Percentiles rank a stretch among this genome's conserved stretches.
Conservation (phyloP, 2,797 vertebrate genomes). For the Poecile montanus region DNA sequence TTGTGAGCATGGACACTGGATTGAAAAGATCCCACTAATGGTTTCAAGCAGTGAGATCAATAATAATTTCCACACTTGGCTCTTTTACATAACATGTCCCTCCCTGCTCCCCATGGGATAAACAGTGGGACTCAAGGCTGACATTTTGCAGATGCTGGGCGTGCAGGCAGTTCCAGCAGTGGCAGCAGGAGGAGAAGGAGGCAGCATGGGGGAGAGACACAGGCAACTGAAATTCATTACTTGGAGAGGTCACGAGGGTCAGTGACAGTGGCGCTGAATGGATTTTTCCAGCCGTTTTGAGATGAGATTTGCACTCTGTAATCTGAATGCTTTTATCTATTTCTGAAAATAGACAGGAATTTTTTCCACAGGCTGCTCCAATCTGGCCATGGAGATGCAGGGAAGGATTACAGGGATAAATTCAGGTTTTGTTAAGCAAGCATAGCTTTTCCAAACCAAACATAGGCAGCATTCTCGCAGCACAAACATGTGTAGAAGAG, state of each 20-base stretch:
- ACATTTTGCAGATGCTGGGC: conserved; percentile 72
- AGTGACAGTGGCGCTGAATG: conserved; percentile 75
- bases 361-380: conserved; percentile 85
- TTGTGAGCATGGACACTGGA: background rate
- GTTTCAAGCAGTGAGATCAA: background rate
- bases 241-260: conserved; percentile 61
- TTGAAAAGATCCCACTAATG: background rate
- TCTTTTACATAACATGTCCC: background rate
- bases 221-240: conserved; percentile 71
- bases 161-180: conserved; percentile 1
- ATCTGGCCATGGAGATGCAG: conserved; percentile 77
- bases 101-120: conserved; percentile 1
- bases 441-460: conserved; percentile 70
- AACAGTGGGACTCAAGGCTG: conserved; percentile 55
- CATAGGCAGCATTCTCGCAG: conserved; percentile 44
- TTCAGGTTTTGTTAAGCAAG: conserved; percentile 71
- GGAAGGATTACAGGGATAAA: conserved; percentile 78
- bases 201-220: background rate
- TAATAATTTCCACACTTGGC: conserved; percentile 4
- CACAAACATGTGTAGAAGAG: background rate
- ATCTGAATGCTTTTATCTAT: conserved; percentile 86
- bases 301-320: conserved; percentile 80
- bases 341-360: conserved; percentile 88
- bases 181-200: conserved; percentile 5
- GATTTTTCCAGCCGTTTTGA: conserved; percentile 82